Evolutionary conservation across 2,113 vertebrate genomes (phyloP).

Genomic region (Anhinga anhinga): DNA sequence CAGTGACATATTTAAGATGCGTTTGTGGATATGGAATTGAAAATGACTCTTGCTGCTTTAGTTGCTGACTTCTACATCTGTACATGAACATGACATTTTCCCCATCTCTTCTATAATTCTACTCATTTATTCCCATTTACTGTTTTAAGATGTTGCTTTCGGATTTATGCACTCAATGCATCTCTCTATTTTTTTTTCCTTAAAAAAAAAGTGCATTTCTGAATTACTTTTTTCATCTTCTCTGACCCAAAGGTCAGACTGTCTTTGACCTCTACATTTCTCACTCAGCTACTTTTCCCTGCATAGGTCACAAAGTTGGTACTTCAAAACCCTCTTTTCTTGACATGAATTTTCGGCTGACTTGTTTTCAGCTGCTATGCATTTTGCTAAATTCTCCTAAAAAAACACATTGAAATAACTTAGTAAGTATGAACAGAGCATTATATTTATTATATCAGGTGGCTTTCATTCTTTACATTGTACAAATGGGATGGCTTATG

Average conservation of each 20-base stretch:
- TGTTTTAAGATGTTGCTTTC: not conserved
- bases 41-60: not conserved
- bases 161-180: not conserved
- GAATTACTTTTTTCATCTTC: not conserved
- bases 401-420: not conserved
- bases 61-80: not conserved
- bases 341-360: not conserved
- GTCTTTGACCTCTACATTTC: not conserved
- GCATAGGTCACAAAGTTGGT: not conserved
- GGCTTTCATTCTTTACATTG: not conserved
- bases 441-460: not conserved
- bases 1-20: not conserved
- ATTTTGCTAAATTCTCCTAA: not conserved
- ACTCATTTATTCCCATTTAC: not conserved
- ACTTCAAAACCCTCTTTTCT: not conserved
- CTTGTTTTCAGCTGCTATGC: not conserved
- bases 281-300: not conserved
- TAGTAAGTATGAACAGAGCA: not conserved
- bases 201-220: not conserved
- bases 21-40: not conserved
- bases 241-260: not conserved
- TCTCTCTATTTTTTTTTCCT: not conserved
- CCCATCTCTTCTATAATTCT: not conserved
- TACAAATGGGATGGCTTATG: not conserved
- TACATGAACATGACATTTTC: not conserved